phyloP scores from a whole-genome alignment of 2,797 vertebrate genomes.

The Oreonectes daqikongensis region DNA sequence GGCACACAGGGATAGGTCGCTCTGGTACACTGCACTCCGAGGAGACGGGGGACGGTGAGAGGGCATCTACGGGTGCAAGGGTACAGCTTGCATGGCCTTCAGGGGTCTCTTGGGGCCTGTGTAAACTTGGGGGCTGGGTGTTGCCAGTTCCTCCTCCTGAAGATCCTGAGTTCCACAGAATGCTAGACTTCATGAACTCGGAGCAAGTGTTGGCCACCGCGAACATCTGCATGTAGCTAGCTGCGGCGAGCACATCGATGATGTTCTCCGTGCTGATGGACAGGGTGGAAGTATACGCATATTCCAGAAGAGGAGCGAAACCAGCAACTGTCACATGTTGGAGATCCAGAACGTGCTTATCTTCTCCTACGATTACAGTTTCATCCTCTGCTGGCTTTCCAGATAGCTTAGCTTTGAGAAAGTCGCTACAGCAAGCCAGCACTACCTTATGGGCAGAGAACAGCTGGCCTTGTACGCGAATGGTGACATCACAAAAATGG shows the following conservation, averaged over 20 bases:
- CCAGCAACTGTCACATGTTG: constrained; percentile 89
- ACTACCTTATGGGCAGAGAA: constrained; percentile 98
- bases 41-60: constrained; percentile 91
- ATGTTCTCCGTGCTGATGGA: constrained; percentile 98
- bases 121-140: constrained; percentile 26
- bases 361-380: constrained; percentile 82
- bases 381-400: constrained; percentile 83
- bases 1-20: constrained; percentile 88
- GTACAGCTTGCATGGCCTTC: constrained; percentile 87
- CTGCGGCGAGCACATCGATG: constrained; percentile 95
- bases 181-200: constrained; percentile 99
- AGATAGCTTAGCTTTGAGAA: constrained; percentile 93
- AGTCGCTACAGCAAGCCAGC: constrained; percentile 97
- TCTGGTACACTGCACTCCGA: constrained; percentile 97
- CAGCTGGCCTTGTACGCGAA: constrained; percentile 97
- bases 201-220: constrained; percentile 97
- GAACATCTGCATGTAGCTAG: constrained; percentile 98
- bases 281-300: constrained; percentile 96
- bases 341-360: constrained; percentile 84
- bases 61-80: constrained; percentile 88
- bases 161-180: constrained; percentile 86
- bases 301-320: constrained; percentile 94
- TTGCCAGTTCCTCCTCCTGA: constrained; percentile 33
- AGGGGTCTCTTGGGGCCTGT: constrained; percentile 70
- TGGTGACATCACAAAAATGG: constrained; percentile 95